Conservation (phyloP, 2,888 invertebrate species). For the Crioceris asparagi region DNA sequence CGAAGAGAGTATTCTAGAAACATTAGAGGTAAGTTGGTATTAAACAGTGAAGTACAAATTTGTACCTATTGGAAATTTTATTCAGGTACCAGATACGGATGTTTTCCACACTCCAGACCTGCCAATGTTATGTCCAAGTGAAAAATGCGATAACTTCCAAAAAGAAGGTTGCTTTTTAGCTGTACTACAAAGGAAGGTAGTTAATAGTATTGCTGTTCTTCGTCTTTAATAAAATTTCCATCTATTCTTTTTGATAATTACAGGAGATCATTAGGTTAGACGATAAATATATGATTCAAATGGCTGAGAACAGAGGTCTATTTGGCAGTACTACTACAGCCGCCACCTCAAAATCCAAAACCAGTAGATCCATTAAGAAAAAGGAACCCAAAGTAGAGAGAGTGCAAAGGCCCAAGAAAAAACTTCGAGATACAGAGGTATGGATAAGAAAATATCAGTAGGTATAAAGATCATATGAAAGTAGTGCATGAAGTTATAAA, state of each 20-base stretch:
- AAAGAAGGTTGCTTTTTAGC: conserved; percentile 57
- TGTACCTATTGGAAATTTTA: no score
- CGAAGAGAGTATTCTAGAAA: no score
- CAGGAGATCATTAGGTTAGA: conserved; percentile 65
- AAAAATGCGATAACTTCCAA: conserved; percentile 38
- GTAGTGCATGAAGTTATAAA: no score
- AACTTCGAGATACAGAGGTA: conserved; percentile 30
- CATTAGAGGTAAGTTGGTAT: no score
- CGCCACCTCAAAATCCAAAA: conserved; percentile 35
- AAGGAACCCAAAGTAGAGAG: conserved; percentile 28
- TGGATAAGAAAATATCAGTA: conserved; percentile 2
- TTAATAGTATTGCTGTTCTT: not conserved
- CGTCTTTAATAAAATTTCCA: not conserved
- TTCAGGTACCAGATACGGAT: conserved; percentile 62
- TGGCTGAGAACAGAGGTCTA: conserved; percentile 69
- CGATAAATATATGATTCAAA: conserved; percentile 73
- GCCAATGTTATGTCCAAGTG: conserved; percentile 48
- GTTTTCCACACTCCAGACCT: conserved; percentile 54
- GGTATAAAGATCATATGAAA: not conserved
- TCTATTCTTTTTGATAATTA: conserved; percentile 11
- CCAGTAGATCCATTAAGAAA: conserved; percentile 33
- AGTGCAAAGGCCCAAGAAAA: conserved; percentile 22
- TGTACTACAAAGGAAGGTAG: conserved; percentile 55
- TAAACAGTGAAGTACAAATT: no score
- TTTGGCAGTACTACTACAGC: conserved; percentile 43